These are phyloP conservation scores for Pelosia muscerda DNA, from an alignment of 2,888 invertebrate species.

Conservation along the genomic window DNA sequence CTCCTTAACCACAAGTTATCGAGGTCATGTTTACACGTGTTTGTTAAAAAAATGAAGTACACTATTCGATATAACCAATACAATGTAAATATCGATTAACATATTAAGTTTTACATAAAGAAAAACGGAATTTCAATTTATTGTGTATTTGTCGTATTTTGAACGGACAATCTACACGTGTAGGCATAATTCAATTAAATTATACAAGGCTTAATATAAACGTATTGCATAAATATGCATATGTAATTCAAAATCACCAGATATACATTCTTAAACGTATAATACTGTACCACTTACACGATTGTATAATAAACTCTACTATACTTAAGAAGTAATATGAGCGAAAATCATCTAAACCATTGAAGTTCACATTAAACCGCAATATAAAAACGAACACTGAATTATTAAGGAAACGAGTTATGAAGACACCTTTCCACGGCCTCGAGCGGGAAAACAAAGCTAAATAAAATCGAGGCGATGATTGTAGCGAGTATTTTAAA, in stretches of 20 bases:
- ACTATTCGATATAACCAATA: not conserved
- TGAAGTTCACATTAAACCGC: slow-evolving; percentile 34
- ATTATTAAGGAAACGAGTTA: slow-evolving; percentile 49
- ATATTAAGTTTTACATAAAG: not conserved
- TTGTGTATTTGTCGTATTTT: not conserved
- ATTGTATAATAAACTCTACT: not conserved
- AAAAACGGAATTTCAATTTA: not conserved
- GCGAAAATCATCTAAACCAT: slow-evolving; percentile 31
- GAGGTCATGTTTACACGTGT: slow-evolving; percentile 5
- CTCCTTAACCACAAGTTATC: no score
- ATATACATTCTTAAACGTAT: not conserved
- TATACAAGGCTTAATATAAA: slow-evolving; percentile 1
- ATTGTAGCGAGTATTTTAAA: slow-evolving; percentile 67
- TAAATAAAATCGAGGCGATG: slow-evolving; percentile 54
- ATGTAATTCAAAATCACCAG: no score
- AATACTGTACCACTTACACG: not conserved
- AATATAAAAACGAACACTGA: slow-evolving; percentile 39
- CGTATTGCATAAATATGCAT: not conserved
- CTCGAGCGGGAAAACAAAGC: slow-evolving; percentile 55
- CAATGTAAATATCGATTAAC: slow-evolving; percentile 2
- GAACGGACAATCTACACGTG: slow-evolving; percentile 7
- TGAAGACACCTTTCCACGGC: slow-evolving; percentile 57
- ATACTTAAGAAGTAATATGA: not conserved
- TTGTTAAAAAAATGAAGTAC: not conserved
- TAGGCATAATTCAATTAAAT: slow-evolving; percentile 1